Base-by-base conservation (phyloP, 2,797 vertebrate genomes). In the Dallia pectoralis region DNA sequence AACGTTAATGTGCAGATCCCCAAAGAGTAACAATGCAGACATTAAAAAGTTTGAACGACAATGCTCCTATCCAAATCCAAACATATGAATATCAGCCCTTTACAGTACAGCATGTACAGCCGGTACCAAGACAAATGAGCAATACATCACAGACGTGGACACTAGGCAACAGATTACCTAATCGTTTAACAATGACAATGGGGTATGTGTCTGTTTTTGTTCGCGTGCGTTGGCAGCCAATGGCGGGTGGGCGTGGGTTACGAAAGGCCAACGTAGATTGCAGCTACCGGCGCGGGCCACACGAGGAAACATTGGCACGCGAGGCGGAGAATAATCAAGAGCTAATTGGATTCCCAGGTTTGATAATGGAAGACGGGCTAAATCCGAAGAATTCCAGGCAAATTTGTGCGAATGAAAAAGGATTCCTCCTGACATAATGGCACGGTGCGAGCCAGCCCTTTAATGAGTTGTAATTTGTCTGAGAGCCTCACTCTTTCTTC, bases 391-490 rank as follows among this genome's bases (percentile, higher is more conserved):
- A 98, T 96, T 97, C 96, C 95, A 96, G 95, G 96, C 96, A 97
- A 97, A 97, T 97, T 97, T 98, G 96, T 97, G 96, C 95, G 96
- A 98, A 99, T 98, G 96, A 97, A 97, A 97, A 97, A 97, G 96
- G 95, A 97, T 97, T 97, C 95, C 94, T 95, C 95, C 92, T 98
- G 97, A 98, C 97, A 97, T 97, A 96, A 98, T 95, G 94, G 93
- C 92, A 93, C 91, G 94, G 96, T 96, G 96, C 94, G 93, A 97
- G 96, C 94, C 95, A 93, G 95, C 94, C 94, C 93, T 95, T 94
- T 97, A 98, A 98, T 98, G 96, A 98, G 95, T 93, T 94, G 96
- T 98, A 97, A 98, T 97, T 96, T 97, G 96, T 97, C 96, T 96
- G 95, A 95, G 93, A 98, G 95, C 95, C 80, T 83, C 69, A 74